Percentiles rank a stretch among this genome's conserved stretches.
Conservation (phyloP, 2,797 vertebrate genomes). For the Falco novaeseelandiae region DNA sequence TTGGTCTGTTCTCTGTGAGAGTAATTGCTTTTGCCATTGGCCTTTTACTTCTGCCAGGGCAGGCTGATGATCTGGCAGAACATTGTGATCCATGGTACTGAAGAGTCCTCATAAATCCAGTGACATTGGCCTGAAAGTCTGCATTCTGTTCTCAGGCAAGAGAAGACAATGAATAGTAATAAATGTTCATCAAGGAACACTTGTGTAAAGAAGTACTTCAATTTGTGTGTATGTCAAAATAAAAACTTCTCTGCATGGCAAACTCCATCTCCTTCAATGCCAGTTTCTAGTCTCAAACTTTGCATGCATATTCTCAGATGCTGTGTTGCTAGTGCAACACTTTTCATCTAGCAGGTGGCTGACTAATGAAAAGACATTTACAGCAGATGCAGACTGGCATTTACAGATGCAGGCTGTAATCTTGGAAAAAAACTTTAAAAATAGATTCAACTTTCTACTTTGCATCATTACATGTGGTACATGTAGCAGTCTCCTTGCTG, state of each 20-base stretch:
- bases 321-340: not conserved
- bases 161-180: not conserved
- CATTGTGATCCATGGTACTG: not conserved
- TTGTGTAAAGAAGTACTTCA: not conserved
- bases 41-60: not conserved
- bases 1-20: not conserved
- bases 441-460: not conserved
- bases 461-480: not conserved
- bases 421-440: slow-evolving; percentile 31
- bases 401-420: slow-evolving; percentile 32
- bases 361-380: slow-evolving; percentile 47
- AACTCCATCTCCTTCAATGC: not conserved
- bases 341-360: slow-evolving; percentile 30
- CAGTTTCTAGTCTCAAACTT: not conserved
- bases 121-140: not conserved
- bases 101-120: not conserved
- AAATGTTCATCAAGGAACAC: slow-evolving; percentile 13
- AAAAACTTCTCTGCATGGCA: not conserved
- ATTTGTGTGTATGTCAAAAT: not conserved
- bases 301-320: not conserved
- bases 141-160: not conserved
- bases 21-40: not conserved
- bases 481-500: not conserved
- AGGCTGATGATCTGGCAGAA: not conserved
- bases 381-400: not conserved